Percentiles rank a stretch among this genome's conserved stretches.
phyloP scores from a whole-genome alignment of 2,113 vertebrate species.

The Pseudonaja textilis region DNA sequence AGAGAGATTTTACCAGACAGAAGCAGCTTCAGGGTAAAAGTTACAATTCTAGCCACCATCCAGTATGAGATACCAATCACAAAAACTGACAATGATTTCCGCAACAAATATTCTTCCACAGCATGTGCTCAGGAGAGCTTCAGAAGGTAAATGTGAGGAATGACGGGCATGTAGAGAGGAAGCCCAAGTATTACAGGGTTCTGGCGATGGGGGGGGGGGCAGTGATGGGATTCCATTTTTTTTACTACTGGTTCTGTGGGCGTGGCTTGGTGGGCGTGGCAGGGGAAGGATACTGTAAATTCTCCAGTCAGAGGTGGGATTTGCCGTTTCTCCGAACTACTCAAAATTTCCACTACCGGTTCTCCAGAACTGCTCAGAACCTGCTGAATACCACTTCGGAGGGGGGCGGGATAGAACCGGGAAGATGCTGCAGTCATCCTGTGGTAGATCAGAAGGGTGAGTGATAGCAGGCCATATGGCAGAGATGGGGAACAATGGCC shows the following conservation, averaged over 20 bases:
- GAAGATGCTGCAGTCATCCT: background rate
- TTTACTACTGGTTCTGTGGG: too few relatives aligned
- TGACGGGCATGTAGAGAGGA: background rate
- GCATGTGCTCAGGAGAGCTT: background rate
- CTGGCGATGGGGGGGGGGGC: background rate
- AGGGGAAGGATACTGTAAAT: too few relatives aligned
- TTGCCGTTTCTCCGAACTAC: too few relatives aligned
- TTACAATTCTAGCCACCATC: background rate
- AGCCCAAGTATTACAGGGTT: background rate
- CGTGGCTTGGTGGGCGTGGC: too few relatives aligned
- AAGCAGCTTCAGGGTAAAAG: background rate
- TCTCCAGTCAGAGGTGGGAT: too few relatives aligned
- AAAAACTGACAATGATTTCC: background rate
- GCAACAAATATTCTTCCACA: background rate
- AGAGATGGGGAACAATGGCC: too few relatives aligned
- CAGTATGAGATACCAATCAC: background rate
- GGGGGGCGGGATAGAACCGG: background rate
- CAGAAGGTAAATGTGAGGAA: background rate
- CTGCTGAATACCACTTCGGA: too few relatives aligned
- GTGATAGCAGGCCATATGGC: too few relatives aligned
- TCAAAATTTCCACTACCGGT: too few relatives aligned
- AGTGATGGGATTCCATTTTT: too few relatives aligned
- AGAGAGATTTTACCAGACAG: background rate
- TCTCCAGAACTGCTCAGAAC: too few relatives aligned
- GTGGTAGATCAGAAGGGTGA: background rate